These are phyloP conservation scores for Blennius ocellaris DNA, from an alignment of 2,113 vertebrate genomes.

Conservation along the genomic window DNA sequence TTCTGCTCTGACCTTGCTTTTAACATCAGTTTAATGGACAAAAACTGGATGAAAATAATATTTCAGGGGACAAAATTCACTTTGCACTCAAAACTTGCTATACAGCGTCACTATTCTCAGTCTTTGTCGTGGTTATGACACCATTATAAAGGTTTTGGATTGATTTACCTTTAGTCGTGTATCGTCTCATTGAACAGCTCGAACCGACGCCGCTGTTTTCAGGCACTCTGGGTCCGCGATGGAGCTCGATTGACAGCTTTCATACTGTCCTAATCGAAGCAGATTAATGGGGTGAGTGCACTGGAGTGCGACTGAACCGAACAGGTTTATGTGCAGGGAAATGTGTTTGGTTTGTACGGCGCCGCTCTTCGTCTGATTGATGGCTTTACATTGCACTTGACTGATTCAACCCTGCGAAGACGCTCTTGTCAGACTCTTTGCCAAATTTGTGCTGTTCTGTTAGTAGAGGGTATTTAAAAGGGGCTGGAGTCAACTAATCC, in stretches of 20 bases:
- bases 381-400: background rate
- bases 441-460: background rate
- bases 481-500: background rate
- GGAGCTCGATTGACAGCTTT: slow-evolving; percentile 8
- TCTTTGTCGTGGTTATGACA: too few species aligned
- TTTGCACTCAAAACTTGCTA: too few species aligned
- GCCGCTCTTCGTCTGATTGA: background rate
- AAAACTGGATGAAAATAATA: too few species aligned
- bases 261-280: background rate
- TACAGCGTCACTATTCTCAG: too few species aligned
- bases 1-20: too few species aligned
- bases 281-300: background rate
- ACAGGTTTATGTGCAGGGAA: background rate
- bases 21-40: too few species aligned
- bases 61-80: too few species aligned
- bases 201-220: background rate
- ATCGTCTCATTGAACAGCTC: too few species aligned
- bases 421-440: background rate
- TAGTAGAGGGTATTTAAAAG: background rate
- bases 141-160: too few species aligned
- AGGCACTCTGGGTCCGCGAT: background rate
- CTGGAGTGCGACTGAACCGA: background rate
- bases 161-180: too few species aligned
- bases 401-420: background rate
- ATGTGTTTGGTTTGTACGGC: background rate